phyloP scores from a whole-genome alignment of 2,888 invertebrate species.

The Sussaba pulchella region DNA sequence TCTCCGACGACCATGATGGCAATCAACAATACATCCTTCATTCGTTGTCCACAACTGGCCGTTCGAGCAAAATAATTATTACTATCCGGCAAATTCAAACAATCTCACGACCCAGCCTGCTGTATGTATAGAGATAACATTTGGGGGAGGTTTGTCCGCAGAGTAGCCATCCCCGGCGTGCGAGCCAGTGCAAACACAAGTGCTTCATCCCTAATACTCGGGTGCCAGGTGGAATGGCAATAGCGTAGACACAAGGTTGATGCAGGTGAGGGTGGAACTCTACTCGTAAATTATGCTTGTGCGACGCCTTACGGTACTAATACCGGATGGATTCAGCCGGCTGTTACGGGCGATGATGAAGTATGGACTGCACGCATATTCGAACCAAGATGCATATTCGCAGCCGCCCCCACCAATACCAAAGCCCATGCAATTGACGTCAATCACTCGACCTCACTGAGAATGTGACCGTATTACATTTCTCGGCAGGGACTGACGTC shows the following conservation, averaged over 20 bases:
- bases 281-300: constrained; percentile 49
- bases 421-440: not conserved
- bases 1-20: not conserved
- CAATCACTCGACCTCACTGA: not conserved
- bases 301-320: constrained; percentile 43
- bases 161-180: not conserved
- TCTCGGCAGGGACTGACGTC: not conserved
- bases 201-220: constrained; percentile 37
- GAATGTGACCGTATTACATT: not conserved
- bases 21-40: constrained; percentile 7
- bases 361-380: constrained; percentile 31
- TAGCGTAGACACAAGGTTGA: constrained; percentile 38
- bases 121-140: constrained; percentile 61
- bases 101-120: constrained; percentile 48
- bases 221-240: constrained; percentile 40
- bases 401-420: not conserved
- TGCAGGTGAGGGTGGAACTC: constrained; percentile 37
- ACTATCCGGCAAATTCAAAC: constrained; percentile 76
- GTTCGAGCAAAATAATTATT: constrained; percentile 74
- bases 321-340: constrained; percentile 28
- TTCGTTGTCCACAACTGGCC: not conserved
- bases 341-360: constrained; percentile 28
- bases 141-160: constrained; percentile 26
- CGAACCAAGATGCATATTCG: constrained; percentile 4
- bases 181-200: constrained; percentile 61